phyloP scores from a whole-genome alignment of 2,797 vertebrate genomes.

The Chelon auratus region DNA sequence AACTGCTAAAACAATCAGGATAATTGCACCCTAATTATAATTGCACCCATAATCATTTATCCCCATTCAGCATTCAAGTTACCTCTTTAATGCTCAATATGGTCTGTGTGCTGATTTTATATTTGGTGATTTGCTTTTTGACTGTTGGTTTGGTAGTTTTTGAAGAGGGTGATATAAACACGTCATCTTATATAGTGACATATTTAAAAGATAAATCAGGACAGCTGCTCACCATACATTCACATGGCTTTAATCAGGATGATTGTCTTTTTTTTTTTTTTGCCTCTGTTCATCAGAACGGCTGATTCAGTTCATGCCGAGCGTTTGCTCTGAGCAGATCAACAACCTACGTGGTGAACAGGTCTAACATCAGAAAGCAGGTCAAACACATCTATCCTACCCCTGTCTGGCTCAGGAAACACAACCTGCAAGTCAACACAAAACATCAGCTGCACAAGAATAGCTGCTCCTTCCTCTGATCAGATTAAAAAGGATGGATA shows the following conservation, averaged over 20 bases:
- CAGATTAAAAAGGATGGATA: too few relatives aligned
- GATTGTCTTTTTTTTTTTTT: constrained; percentile 3
- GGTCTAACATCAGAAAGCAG: constrained; percentile 41
- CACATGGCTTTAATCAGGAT: constrained; percentile 26
- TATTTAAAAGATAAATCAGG: constrained; percentile 19
- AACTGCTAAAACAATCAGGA: constrained; percentile 55
- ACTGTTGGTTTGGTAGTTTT: neutral
- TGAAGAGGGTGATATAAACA: neutral
- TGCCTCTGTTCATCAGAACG: neutral
- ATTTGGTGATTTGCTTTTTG: constrained; percentile 15
- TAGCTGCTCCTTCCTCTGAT: too few relatives aligned
- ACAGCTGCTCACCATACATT: constrained; percentile 5
- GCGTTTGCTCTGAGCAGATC: neutral
- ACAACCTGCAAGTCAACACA: constrained; percentile 51
- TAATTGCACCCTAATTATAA: constrained; percentile 68
- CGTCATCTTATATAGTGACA: neutral
- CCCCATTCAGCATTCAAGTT: constrained; percentile 40
- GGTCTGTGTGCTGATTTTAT: constrained; percentile 48
- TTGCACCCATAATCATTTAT: constrained; percentile 49
- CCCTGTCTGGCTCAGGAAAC: constrained; percentile 13
- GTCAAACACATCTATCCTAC: constrained; percentile 60
- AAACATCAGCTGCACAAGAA: neutral
- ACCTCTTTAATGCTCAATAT: constrained; percentile 17
- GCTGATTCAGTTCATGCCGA: constrained; percentile 15
- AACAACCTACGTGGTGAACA: constrained; percentile 26